Evolutionary conservation across 2,888 invertebrate genomes (phyloP).

Genomic region (Hydroisotoma schaefferi): DNA sequence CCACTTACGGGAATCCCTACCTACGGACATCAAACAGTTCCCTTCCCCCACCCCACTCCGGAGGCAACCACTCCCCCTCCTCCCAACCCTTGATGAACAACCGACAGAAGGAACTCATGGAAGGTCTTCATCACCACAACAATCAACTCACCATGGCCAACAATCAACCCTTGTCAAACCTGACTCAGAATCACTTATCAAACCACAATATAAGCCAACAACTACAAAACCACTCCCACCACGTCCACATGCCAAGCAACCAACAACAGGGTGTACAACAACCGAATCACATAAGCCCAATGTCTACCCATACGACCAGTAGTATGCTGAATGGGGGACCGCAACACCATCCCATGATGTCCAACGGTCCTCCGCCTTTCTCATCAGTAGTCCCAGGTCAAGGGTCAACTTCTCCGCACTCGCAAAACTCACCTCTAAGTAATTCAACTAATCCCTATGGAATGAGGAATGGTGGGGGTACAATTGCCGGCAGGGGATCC

Average conservation of each 20-base stretch:
- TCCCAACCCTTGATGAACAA: constrained; percentile 72
- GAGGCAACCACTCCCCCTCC: constrained; percentile 54
- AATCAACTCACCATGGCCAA: too few relatives aligned
- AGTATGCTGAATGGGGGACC: too few relatives aligned
- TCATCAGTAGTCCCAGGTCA: constrained; percentile 17
- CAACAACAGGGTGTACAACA: constrained; percentile 22
- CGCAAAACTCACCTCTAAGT: constrained; percentile 31
- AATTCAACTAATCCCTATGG: constrained; percentile 47
- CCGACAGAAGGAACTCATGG: too few relatives aligned
- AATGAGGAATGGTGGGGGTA: constrained; percentile 55
- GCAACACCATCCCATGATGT: constrained; percentile 1
- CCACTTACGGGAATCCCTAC: constrained; percentile 81
- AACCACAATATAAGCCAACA: constrained; percentile 20
- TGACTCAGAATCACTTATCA: constrained; percentile 58
- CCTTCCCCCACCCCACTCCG: constrained; percentile 51
- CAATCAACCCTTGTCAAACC: constrained; percentile 29
- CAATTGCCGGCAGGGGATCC: constrained; percentile 53
- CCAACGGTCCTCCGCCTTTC: constrained; percentile 37
- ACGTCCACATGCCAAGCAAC: constrained; percentile 12
- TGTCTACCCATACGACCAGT: constrained; percentile 10
- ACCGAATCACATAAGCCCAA: constrained; percentile 15
- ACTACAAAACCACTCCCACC: constrained; percentile 21
- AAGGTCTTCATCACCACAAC: constrained; percentile 68
- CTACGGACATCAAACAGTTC: constrained; percentile 63
- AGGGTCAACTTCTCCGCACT: constrained; percentile 37